Evolutionary conservation across 2,113 vertebrate species (phyloP).

Genomic region (Melanerpes formicivorus): DNA sequence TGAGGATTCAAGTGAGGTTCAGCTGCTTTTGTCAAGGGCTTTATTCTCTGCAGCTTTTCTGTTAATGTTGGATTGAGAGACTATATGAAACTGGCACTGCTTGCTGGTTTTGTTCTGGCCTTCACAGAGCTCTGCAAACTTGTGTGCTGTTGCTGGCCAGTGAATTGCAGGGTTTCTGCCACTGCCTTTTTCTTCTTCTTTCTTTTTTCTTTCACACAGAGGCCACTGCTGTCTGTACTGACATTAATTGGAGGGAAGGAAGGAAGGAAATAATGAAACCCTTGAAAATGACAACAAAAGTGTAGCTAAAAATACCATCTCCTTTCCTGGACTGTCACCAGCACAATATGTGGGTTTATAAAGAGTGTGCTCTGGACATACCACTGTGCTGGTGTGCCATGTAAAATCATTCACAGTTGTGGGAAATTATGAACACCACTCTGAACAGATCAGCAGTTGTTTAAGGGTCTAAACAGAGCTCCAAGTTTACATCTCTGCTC

Average conservation of each 20-base stretch:
- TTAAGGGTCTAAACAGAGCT: background rate
- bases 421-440: background rate
- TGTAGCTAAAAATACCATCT: background rate
- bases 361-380: background rate
- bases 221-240: background rate
- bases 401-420: background rate
- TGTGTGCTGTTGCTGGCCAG: background rate
- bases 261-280: slow-evolving; percentile 20
- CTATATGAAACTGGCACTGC: background rate
- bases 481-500: background rate
- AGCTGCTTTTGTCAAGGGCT: slow-evolving; percentile 7
- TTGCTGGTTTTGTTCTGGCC: slow-evolving; percentile 4
- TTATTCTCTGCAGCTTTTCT: slow-evolving; percentile 13
- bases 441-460: background rate
- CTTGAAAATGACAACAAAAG: background rate
- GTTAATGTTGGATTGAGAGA: background rate
- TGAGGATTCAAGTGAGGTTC: background rate
- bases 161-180: background rate
- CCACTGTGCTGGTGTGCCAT: background rate
- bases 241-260: slow-evolving; percentile 3
- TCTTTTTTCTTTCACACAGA: background rate
- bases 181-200: background rate
- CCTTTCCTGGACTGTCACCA: background rate
- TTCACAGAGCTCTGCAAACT: background rate
- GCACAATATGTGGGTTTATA: background rate